Evolutionary conservation across 1,140 invertebrate genomes (phyloP).

Genomic region (Carposina sasakii): DNA sequence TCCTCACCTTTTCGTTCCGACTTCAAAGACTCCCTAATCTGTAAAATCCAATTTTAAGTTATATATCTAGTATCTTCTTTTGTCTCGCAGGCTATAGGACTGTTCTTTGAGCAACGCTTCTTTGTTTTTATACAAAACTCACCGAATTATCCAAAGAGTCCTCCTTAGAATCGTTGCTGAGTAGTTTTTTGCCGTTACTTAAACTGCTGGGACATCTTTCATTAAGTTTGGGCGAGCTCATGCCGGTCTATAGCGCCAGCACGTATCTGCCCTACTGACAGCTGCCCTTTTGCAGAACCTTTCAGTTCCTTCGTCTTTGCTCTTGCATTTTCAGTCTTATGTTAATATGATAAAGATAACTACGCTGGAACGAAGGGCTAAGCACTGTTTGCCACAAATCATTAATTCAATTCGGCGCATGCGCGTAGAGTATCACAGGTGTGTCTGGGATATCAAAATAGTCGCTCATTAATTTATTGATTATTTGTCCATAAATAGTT

Average conservation of each 20-base stretch:
- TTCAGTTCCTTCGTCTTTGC: too few relatives aligned
- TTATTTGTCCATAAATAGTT: too few relatives aligned
- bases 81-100: too few relatives aligned
- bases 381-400: constrained; percentile 27
- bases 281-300: too few relatives aligned
- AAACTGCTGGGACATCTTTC: constrained; percentile 54
- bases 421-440: too few relatives aligned
- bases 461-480: too few relatives aligned
- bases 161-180: constrained; percentile 53
- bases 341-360: too few relatives aligned
- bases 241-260: constrained; percentile 17
- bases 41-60: constrained; percentile 34
- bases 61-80: background rate
- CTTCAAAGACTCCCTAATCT: constrained; percentile 87
- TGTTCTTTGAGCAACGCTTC: too few relatives aligned
- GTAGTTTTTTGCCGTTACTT: constrained; percentile 54
- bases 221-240: constrained; percentile 61
- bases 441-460: too few relatives aligned
- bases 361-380: too few relatives aligned
- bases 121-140: too few relatives aligned
- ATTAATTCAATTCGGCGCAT: constrained; percentile 23
- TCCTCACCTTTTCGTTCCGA: constrained; percentile 85
- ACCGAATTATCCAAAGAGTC: constrained; percentile 62
- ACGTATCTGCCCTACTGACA: constrained; percentile 1
- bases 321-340: too few relatives aligned